Conservation (phyloP, 2,888 invertebrate genomes). For the Plebejus argus region DNA sequence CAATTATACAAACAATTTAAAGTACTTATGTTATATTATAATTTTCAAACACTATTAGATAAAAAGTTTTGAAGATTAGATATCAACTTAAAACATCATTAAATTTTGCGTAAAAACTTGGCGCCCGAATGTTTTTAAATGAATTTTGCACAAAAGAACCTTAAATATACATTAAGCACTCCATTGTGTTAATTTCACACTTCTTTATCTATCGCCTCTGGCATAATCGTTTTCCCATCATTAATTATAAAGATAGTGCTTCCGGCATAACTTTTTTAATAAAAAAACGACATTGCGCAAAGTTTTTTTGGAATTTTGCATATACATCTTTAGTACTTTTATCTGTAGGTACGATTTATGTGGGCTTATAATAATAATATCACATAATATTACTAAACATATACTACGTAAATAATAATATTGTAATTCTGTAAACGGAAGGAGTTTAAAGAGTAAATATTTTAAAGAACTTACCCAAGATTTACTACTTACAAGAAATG, state of each 20-base stretch:
- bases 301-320: not conserved
- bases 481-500: not conserved
- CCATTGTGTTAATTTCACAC: slow-evolving; percentile 54
- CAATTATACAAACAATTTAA: no score
- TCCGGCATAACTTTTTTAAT: not conserved
- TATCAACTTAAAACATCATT: slow-evolving; percentile 44
- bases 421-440: not conserved
- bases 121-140: slow-evolving; percentile 53
- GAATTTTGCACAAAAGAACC: slow-evolving; percentile 59
- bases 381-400: no score
- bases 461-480: not conserved
- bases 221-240: slow-evolving; percentile 30
- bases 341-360: no score
- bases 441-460: not conserved
- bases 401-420: not conserved
- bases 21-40: no score
- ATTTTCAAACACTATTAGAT: not conserved
- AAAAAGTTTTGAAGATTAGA: slow-evolving; percentile 22
- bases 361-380: not conserved
- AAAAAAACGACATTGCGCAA: not conserved
- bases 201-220: slow-evolving; percentile 46
- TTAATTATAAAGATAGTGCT: slow-evolving; percentile 10
- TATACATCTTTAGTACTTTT: not conserved
- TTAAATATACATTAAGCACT: slow-evolving; percentile 45
- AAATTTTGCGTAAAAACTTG: slow-evolving; percentile 30